Evolutionary conservation across 2,797 vertebrate species (phyloP), one percentile per base, ranked within the genome.

Genomic region (Pyrocephalus nanus): DNA sequence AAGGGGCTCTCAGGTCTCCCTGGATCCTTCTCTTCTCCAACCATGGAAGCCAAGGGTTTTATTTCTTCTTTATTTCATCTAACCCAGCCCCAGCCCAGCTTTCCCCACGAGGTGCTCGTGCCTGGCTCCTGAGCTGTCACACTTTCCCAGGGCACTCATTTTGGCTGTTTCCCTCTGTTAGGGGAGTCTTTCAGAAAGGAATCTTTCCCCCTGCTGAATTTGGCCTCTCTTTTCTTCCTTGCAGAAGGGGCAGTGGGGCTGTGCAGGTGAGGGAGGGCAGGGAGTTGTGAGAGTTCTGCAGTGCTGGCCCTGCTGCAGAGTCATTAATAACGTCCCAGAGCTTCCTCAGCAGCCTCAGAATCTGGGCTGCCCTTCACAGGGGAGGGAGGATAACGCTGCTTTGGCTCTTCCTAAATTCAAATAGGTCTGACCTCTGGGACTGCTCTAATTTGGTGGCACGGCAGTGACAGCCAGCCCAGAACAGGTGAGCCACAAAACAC

Each of bases 361-460:
- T 57, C 75, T 50, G 79, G 78, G 85, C 94, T 95, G 94, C 82
- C 92, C 91, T 92, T 93, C 92, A 32, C 61, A 25, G 62, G 53
- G 71, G 19, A 64, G 15, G 1, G 8, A 83, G 65, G 79, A 48
- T 14, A 55, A 57, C 8, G 76, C 88, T 94, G 61, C 9, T 71
- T 66, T 4, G 54, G 73, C 85, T 88, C 57, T 93, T 71, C 53
- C 78, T 78, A 32, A 4, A 34, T n/a, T 27, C 78, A 55, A 25
- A 16, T 9, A 47, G 12, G 3, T 42, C 86, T 79, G 8, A 73
- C 71, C 90, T 82, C 81, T 22, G 84, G 78, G 38, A 1, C 72
- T 95, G 82, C 76, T 91, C 86, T 17, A 8, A 26, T 88, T 93
- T 60, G 7, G 13, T 36, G 26, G 47, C 76, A n/a, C n/a, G n/a